A percentile compares a stretch with the other conserved stretches of the same genome.
These are phyloP conservation scores for Forbesichthys papilliferus DNA, from an alignment of 2,113 vertebrate species.

Conservation along the genomic window DNA sequence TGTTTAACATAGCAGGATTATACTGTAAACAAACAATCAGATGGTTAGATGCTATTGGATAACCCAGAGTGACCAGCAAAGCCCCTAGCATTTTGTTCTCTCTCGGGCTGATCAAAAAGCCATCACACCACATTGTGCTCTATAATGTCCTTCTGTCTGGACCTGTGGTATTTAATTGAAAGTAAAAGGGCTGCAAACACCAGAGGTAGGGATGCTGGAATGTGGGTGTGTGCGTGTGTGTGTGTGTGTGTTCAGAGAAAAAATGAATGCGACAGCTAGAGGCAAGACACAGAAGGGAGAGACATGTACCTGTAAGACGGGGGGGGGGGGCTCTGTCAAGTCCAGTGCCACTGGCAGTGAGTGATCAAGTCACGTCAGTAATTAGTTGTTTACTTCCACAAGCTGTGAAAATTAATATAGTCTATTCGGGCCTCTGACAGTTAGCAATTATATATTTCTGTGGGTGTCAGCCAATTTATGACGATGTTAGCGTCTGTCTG, in stretches of 20 bases:
- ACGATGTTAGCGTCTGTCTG: background rate
- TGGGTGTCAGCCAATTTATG: constrained; percentile 4
- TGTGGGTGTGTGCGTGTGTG: constrained; percentile 5
- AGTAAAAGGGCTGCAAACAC: constrained; percentile 25
- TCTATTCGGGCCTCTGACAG: constrained; percentile 18
- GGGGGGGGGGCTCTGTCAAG: background rate
- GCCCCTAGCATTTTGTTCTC: constrained; percentile 35
- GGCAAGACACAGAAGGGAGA: background rate
- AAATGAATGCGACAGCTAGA: background rate
- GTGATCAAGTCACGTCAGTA: constrained; percentile 38
- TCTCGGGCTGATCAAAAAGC: constrained; percentile 44
- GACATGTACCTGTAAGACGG: background rate
- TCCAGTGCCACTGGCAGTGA: constrained; percentile 13
- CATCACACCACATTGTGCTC: constrained; percentile 54
- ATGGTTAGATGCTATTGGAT: constrained; percentile 47
- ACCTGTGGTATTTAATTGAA: constrained; percentile 52
- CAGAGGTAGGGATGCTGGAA: background rate
- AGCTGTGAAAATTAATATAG: constrained; percentile 13
- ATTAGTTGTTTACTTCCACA: constrained; percentile 38
- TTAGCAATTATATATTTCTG: constrained; percentile 8
- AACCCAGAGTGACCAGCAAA: constrained; percentile 42
- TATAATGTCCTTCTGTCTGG: constrained; percentile 49
- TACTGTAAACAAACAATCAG: constrained; percentile 50
- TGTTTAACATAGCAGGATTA: background rate
- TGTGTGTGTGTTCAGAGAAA: background rate